Percentiles rank a stretch among this genome's conserved stretches.
phyloP scores from a whole-genome alignment of 2,113 vertebrate species.

The Xenus cinereus region DNA sequence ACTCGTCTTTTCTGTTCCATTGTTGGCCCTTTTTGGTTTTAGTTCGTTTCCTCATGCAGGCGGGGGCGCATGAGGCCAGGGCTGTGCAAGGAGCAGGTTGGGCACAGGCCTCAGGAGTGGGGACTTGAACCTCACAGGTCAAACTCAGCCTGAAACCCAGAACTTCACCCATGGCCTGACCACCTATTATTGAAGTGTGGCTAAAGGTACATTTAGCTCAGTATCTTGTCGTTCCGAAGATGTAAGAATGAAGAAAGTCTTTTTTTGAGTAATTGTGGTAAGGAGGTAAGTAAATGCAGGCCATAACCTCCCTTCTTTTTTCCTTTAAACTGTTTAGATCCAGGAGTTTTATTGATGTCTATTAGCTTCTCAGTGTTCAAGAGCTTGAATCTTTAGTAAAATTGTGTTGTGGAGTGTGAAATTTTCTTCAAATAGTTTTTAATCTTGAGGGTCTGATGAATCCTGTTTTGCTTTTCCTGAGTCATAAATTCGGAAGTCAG shows the following conservation, averaged over 20 bases:
- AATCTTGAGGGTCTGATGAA: background rate
- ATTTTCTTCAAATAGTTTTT: background rate
- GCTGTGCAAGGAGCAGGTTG: background rate
- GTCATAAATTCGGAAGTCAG: background rate
- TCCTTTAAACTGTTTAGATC: background rate
- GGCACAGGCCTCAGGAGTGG: background rate
- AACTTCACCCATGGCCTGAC: background rate
- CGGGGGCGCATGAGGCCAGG: background rate
- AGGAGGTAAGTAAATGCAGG: background rate
- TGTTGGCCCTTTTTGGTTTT: background rate
- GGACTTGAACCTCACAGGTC: background rate
- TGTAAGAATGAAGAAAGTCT: background rate
- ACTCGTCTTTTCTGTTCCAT: background rate
- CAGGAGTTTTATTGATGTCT: background rate
- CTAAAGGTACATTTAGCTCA: background rate
- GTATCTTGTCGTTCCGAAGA: background rate
- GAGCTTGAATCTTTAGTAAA: background rate
- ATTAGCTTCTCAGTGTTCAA: background rate
- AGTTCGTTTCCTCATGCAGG: background rate
- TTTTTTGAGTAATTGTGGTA: background rate
- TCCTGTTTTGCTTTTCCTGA: background rate
- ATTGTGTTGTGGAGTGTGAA: background rate
- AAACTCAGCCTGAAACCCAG: background rate
- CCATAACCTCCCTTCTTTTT: background rate
- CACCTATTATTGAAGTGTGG: fast-evolving